Evolutionary conservation across 2,113 vertebrate species (phyloP), one percentile per base, ranked within the genome.

Genomic region (Nymphicus hollandicus): DNA sequence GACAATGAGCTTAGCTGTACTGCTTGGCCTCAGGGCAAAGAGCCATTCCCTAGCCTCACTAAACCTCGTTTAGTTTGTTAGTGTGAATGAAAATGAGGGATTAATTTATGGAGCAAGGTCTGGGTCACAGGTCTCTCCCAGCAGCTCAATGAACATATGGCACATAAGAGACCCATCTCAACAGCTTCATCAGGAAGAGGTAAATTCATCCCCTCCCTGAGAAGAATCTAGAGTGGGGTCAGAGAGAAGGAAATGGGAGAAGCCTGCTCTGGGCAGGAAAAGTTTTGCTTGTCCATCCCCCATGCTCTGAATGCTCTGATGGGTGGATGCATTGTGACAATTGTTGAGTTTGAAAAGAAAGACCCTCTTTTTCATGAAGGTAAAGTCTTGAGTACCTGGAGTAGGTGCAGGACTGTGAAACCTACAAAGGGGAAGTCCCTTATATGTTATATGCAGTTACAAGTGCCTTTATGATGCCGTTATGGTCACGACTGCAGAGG

Each of bases 21-120:
- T 4, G 2, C 63, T 76, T 76, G 80, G 76, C 76, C 76, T 91
- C 52, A 46, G 89, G 52, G 87, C 89, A 47, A 83, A 86, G 80
- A 44, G 52, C 47, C 63, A 8, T 92, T 58, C 66, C 44, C 63
- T n/a, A 4, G 2, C 31, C 82, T 81, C 0, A 6, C 27, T 82
- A 66, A 33, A 79, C 53, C 29, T 28, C 0, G 1, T 28, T 79
- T 17, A 58, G 33, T 71, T 88, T 63, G 52, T 86, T 46, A 14
- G 31, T 13, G 29, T 18, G 66, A 60, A 81, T 50, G 50, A 76
- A 95, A 77, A 68, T 31, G 56, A 86, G 43, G 56, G 80, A 86
- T 95, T 94, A 94, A 89, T 91, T 86, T 69, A 17, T 64, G 71
- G 68, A 55, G 87, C 72, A 64, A 55, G 80, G 89, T 69, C 66